Evolutionary conservation across 2,888 invertebrate genomes (phyloP).

Genomic region (Synergus japonicus): DNA sequence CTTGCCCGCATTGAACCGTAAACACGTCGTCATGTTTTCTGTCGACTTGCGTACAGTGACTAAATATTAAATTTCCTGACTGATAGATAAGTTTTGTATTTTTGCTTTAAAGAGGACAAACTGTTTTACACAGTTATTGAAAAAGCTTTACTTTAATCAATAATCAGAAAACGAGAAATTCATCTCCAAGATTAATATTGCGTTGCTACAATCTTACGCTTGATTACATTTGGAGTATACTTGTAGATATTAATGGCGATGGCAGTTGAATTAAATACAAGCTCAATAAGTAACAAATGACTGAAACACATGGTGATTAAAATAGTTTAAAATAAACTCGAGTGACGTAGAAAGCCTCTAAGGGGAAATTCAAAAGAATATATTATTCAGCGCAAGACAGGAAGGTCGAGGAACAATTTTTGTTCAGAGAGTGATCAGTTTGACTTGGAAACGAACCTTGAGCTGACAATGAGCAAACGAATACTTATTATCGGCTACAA

Average conservation of each 20-base stretch:
- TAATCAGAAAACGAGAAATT: no score
- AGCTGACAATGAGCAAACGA: slow-evolving; percentile 29
- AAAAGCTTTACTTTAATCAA: no score
- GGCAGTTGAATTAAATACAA: no score
- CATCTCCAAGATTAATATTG: no score
- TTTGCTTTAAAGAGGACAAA: slow-evolving; percentile 37
- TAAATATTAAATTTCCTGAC: slow-evolving; percentile 61
- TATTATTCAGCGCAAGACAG: background rate
- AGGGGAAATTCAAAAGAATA: background rate
- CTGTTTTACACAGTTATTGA: background rate
- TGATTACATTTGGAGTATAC: no score
- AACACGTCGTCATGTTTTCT: slow-evolving; percentile 39
- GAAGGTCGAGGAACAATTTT: slow-evolving; percentile 28
- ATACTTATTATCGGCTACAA: slow-evolving; percentile 17
- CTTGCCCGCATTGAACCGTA: slow-evolving; percentile 54
- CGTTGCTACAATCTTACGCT: no score
- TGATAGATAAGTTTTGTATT: slow-evolving; percentile 57
- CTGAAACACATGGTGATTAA: background rate
- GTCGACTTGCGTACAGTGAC: slow-evolving; percentile 46
- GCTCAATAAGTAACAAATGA: background rate
- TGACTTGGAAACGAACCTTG: slow-evolving; percentile 35
- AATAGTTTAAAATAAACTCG: background rate
- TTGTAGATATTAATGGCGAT: background rate
- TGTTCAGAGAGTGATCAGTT: slow-evolving; percentile 28
- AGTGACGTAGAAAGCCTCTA: background rate